phyloP scores from a whole-genome alignment of 2,113 vertebrate species.

The Nicator chloris region DNA sequence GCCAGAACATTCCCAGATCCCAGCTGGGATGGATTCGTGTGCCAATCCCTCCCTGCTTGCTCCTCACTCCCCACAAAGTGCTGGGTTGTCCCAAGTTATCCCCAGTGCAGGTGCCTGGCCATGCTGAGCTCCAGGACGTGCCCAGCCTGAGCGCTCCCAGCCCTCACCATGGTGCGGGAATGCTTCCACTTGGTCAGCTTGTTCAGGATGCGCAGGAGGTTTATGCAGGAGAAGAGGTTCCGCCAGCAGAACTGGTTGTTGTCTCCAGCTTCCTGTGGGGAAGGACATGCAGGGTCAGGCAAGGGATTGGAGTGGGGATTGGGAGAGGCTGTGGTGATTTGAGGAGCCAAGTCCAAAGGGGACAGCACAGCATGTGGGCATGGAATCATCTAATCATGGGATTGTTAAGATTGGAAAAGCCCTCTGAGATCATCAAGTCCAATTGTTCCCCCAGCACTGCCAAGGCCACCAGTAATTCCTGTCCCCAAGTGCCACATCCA shows the following conservation, averaged over 20 bases:
- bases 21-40: background rate
- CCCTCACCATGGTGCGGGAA: constrained; percentile 93
- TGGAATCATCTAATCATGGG: background rate
- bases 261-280: constrained; percentile 90
- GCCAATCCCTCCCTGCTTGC: background rate
- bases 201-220: constrained; percentile 95
- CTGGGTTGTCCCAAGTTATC: background rate
- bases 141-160: background rate
- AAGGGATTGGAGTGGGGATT: accelerated
- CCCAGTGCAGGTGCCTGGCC: background rate
- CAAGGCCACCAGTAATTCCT: background rate
- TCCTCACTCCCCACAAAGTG: accelerated
- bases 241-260: constrained; percentile 99
- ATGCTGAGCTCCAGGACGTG: accelerated
- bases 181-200: constrained; percentile 99
- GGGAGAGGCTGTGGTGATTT: background rate
- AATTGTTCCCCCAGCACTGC: background rate
- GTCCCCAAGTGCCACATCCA: background rate
- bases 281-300: background rate
- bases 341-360: background rate
- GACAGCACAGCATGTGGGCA: background rate
- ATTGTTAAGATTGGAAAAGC: background rate
- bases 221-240: constrained; percentile 98
- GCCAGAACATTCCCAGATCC: background rate
- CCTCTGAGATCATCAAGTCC: background rate